phyloP scores from a whole-genome alignment of 2,797 vertebrate genomes.

The Gymnopithys bicolor region DNA sequence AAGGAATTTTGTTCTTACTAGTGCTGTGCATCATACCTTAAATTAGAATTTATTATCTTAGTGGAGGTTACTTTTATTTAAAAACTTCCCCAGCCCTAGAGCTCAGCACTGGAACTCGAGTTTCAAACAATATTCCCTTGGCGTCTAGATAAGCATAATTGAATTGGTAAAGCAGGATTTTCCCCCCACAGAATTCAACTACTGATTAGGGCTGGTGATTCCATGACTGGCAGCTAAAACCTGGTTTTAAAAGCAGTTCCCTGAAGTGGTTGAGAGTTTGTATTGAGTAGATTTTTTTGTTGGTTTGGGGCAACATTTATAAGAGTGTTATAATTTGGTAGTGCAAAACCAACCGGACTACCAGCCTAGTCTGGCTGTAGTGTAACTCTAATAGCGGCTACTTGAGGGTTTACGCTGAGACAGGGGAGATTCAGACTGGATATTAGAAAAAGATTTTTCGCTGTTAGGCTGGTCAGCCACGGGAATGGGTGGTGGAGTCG shows the following conservation, averaged over 20 bases:
- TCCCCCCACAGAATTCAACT: accelerated
- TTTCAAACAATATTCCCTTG: background rate
- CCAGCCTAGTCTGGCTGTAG: too few species aligned
- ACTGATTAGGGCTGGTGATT: background rate
- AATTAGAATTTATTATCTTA: background rate
- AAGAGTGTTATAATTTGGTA: accelerated
- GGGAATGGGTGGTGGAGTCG: background rate
- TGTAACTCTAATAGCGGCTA: background rate
- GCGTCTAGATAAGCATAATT: accelerated
- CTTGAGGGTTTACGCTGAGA: background rate
- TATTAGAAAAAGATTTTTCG: too few species aligned
- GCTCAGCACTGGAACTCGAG: background rate
- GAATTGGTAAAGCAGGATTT: too few species aligned
- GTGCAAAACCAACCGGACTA: background rate
- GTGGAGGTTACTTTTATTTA: background rate
- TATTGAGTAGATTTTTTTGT: accelerated
- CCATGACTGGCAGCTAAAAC: background rate
- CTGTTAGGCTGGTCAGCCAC: background rate
- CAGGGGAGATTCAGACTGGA: too few species aligned
- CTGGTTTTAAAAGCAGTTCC: background rate
- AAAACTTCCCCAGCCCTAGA: background rate
- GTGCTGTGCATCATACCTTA: background rate
- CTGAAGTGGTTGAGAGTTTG: background rate
- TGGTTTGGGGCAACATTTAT: too few species aligned
- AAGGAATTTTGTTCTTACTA: background rate